Evolutionary conservation across 2,888 invertebrate genomes (phyloP).

Genomic region (Hoplodrina ambigua): DNA sequence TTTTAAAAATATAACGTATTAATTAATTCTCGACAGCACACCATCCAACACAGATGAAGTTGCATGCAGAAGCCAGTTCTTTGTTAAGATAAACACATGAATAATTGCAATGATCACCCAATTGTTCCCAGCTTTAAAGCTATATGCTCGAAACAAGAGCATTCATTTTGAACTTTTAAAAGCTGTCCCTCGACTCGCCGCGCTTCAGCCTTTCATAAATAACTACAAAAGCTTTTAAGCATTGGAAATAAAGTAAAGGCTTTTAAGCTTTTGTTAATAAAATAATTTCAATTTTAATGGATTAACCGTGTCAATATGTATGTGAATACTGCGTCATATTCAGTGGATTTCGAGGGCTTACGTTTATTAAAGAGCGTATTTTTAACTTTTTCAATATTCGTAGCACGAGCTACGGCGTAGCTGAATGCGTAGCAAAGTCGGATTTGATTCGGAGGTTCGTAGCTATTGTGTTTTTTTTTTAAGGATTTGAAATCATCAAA

Average conservation of each 20-base stretch:
- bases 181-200: background rate
- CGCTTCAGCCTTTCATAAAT: slow-evolving; percentile 21
- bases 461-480: background rate
- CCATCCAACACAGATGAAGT: too few relatives aligned
- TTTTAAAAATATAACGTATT: too few relatives aligned
- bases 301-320: slow-evolving; percentile 26
- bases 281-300: slow-evolving; percentile 30
- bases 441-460: background rate
- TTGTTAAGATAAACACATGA: background rate
- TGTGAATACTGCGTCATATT: background rate
- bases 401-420: slow-evolving; percentile 44
- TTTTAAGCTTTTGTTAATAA: slow-evolving; percentile 18
- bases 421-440: slow-evolving; percentile 23
- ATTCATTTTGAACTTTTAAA: slow-evolving; percentile 13
- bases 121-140: slow-evolving; percentile 7
- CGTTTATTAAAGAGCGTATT: background rate
- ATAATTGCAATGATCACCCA: slow-evolving; percentile 7
- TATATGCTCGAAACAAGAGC: slow-evolving; percentile 2
- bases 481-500: too few relatives aligned
- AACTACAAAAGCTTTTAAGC: slow-evolving; percentile 32
- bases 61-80: too few relatives aligned
- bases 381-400: slow-evolving; percentile 18
- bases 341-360: background rate
- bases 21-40: too few relatives aligned
- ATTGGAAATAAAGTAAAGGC: slow-evolving; percentile 12